phyloP scores from a whole-genome alignment of 2,797 vertebrate species.

The Menidia menidia region DNA sequence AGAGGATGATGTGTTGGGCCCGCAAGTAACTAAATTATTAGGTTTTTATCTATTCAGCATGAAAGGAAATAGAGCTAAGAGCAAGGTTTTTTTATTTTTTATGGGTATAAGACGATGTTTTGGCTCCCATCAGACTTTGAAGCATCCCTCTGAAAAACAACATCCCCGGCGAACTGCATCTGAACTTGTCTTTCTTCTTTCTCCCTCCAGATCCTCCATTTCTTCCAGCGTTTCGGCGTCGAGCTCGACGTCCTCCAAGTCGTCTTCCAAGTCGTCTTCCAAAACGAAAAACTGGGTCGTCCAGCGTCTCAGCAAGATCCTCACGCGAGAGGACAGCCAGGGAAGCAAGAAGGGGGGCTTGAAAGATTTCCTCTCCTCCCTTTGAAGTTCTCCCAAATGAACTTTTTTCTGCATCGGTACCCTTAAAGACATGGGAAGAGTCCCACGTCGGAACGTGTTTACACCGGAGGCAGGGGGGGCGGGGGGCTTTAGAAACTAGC shows the following conservation, averaged over 20 bases:
- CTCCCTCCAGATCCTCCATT: slow-evolving; percentile 74
- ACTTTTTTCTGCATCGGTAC: slow-evolving; percentile 13
- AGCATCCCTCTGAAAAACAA: slow-evolving; percentile 37
- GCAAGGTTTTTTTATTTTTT: not conserved
- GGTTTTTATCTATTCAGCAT: slow-evolving; percentile 45
- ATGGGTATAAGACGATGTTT: slow-evolving; percentile 13
- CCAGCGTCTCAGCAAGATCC: slow-evolving; percentile 89
- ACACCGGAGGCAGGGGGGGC: slow-evolving; percentile 20
- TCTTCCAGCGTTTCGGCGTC: slow-evolving; percentile 56
- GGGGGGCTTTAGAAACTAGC: slow-evolving; percentile 25
- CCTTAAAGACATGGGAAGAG: slow-evolving; percentile 13
- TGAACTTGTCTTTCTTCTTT: slow-evolving; percentile 15
- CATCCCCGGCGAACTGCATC: slow-evolving; percentile 32
- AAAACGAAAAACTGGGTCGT: slow-evolving; percentile 87
- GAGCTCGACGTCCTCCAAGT: slow-evolving; percentile 80
- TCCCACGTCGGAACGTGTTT: slow-evolving; percentile 40
- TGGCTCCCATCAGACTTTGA: slow-evolving; percentile 32
- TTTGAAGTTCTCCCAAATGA: slow-evolving; percentile 74
- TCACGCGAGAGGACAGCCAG: slow-evolving; percentile 84
- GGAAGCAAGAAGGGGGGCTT: slow-evolving; percentile 85
- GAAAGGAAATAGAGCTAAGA: not conserved
- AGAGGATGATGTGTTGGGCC: slow-evolving; percentile 15
- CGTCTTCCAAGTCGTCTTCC: slow-evolving; percentile 45
- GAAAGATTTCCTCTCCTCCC: slow-evolving; percentile 90
- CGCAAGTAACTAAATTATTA: slow-evolving; percentile 24